Conservation (phyloP, 2,113 vertebrate genomes). For the Chaetops frenatus region DNA sequence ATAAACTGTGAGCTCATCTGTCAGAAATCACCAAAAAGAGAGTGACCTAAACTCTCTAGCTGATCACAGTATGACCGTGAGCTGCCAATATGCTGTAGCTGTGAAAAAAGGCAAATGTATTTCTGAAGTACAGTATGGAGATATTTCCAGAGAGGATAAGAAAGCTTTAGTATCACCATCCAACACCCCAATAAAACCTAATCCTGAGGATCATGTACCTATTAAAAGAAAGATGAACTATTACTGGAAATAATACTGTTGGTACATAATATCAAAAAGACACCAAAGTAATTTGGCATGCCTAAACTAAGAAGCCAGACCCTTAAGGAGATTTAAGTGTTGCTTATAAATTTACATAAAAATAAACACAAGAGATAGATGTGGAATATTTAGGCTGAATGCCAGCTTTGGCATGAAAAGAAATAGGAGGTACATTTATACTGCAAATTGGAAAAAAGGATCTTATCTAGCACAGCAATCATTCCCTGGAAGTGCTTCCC, state of each 20-base stretch:
- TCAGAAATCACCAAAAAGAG: conserved; percentile 35
- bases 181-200: not conserved
- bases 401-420: not conserved
- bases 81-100: not conserved
- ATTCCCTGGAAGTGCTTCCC: not conserved
- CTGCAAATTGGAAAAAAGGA: not conserved
- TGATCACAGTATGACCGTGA: not conserved
- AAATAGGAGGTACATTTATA: not conserved
- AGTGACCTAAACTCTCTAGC: conserved; percentile 38
- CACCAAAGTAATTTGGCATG: not conserved
- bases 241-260: not conserved
- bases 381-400: not conserved
- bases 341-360: not conserved
- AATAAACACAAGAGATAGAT: not conserved
- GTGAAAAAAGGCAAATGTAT: not conserved
- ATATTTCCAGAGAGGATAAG: not conserved
- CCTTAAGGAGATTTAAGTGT: not conserved
- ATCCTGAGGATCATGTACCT: not conserved
- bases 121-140: not conserved
- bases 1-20: conserved; percentile 37
- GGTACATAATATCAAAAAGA: not conserved
- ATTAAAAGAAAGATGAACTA: not conserved
- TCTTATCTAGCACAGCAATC: not conserved
- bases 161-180: not conserved
- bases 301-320: not conserved